These are phyloP conservation scores for Sclerurus mexicanus DNA, from an alignment of 2,113 vertebrate genomes.

Conservation along the genomic window DNA sequence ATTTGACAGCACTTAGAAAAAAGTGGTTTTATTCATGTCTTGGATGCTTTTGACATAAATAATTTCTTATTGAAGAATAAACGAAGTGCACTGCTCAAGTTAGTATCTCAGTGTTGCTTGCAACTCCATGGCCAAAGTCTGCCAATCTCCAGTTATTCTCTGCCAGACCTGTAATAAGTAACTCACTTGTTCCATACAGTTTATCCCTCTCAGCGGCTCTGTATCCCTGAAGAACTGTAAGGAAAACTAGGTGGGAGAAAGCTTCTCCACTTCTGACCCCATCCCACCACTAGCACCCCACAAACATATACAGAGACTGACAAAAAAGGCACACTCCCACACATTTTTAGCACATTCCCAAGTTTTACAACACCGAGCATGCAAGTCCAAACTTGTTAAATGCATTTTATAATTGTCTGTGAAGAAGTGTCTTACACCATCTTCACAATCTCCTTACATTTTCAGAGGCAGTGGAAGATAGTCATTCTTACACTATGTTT, in stretches of 20 bases:
- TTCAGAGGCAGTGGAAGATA: not conserved
- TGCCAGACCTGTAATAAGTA: not conserved
- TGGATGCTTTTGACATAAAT: not conserved
- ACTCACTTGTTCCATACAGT: not conserved
- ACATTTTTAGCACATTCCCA: not conserved
- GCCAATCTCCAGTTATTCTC: not conserved
- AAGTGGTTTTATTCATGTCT: not conserved
- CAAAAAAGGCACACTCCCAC: not conserved
- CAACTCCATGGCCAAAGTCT: not conserved
- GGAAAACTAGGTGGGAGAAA: not conserved
- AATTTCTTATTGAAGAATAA: not conserved
- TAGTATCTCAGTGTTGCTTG: not conserved
- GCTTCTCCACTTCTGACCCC: not conserved
- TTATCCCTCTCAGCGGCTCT: not conserved
- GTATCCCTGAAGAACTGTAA: not conserved
- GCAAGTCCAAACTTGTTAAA: not conserved
- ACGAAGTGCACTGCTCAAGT: not conserved
- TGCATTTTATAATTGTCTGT: not conserved
- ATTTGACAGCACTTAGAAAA: not conserved
- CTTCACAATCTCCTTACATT: not conserved
- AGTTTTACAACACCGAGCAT: not conserved
- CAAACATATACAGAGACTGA: not conserved
- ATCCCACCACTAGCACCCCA: not conserved
- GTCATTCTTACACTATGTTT: not conserved
- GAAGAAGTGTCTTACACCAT: not conserved